Percentiles rank a stretch among this genome's conserved stretches.
Evolutionary conservation across 1,140 invertebrate species (phyloP).

Genomic region (Drosophila jambulina): DNA sequence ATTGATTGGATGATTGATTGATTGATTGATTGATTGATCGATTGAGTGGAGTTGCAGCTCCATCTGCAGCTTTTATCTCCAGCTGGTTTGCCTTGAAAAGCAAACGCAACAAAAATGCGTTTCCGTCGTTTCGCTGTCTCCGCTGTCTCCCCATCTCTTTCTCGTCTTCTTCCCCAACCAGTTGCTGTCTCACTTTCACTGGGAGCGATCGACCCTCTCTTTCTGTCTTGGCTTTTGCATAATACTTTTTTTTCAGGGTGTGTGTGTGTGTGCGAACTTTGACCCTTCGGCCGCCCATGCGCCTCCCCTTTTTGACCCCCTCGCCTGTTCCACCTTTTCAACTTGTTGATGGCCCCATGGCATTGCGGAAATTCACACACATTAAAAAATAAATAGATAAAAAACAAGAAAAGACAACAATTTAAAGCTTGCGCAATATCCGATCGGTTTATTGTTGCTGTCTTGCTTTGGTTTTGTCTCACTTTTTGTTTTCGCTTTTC

Average conservation of each 20-base stretch:
- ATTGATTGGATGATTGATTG: slow-evolving; percentile 51
- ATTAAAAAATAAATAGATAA: slow-evolving; percentile 37
- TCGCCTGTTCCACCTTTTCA: slow-evolving; percentile 2
- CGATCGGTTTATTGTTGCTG: slow-evolving; percentile 55
- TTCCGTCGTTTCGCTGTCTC: slow-evolving; percentile 42
- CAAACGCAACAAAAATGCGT: slow-evolving; percentile 52
- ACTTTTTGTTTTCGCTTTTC: slow-evolving; percentile 20
- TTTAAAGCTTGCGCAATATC: slow-evolving; percentile 66
- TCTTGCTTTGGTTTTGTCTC: slow-evolving; percentile 24
- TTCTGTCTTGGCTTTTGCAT: slow-evolving; percentile 56
- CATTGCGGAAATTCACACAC: slow-evolving; percentile 66
- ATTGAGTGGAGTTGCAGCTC: slow-evolving; percentile 22
- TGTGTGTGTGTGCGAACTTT: slow-evolving; percentile 55
- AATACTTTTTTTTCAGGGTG: slow-evolving; percentile 36
- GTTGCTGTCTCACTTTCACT: slow-evolving; percentile 69
- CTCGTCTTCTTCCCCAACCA: slow-evolving; percentile 26
- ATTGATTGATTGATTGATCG: slow-evolving; percentile 19
- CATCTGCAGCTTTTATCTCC: slow-evolving; percentile 20
- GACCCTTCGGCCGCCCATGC: slow-evolving; percentile 38
- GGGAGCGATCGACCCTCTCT: slow-evolving; percentile 14
- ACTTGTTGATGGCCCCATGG: slow-evolving; percentile 17
- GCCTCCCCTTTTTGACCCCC: neutral
- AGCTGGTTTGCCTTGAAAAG: slow-evolving; percentile 70
- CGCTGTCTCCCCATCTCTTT: neutral
- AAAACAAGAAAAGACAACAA: slow-evolving; percentile 32